Evolutionary conservation across 2,113 vertebrate genomes (phyloP).

Genomic region (Emberiza fucata): DNA sequence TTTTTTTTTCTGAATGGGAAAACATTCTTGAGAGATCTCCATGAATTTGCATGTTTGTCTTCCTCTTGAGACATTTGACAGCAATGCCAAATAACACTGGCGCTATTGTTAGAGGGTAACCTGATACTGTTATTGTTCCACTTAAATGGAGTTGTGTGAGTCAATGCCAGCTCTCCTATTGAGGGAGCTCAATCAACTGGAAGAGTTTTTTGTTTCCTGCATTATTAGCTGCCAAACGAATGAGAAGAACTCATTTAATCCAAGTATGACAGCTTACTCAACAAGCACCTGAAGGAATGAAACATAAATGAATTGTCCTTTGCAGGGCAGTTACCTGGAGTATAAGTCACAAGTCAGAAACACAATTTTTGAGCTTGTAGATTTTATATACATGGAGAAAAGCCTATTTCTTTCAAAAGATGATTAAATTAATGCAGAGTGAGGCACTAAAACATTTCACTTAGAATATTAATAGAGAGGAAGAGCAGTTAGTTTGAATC

Average conservation of each 20-base stretch:
- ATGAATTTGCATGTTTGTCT: constrained; percentile 42
- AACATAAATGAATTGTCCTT: constrained; percentile 50
- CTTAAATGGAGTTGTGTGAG: constrained; percentile 14
- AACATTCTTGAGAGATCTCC: constrained; percentile 37
- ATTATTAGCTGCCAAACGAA: constrained; percentile 35
- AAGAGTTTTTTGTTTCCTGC: constrained; percentile 62
- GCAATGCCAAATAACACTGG: constrained; percentile 24
- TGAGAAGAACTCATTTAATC: constrained; percentile 51
- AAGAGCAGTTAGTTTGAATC: not conserved
- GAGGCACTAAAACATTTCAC: not conserved
- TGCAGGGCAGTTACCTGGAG: not conserved
- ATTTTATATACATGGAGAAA: not conserved
- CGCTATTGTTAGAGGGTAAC: constrained; percentile 62
- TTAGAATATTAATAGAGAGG: not conserved
- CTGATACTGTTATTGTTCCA: constrained; percentile 66
- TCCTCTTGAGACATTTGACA: constrained; percentile 44
- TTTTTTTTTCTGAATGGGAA: not conserved
- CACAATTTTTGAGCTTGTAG: not conserved
- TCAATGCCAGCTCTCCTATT: constrained; percentile 41
- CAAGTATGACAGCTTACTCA: constrained; percentile 42
- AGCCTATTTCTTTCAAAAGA: not conserved
- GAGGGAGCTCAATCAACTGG: constrained; percentile 45
- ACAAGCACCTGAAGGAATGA: constrained; percentile 17
- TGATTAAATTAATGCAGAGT: not conserved
- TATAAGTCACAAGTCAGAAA: not conserved